A percentile compares a stretch with the other conserved stretches of the same genome.
These are phyloP conservation scores for Cuniculus paca DNA, from an alignment of 2,797 vertebrate genomes.

Conservation along the genomic window DNA sequence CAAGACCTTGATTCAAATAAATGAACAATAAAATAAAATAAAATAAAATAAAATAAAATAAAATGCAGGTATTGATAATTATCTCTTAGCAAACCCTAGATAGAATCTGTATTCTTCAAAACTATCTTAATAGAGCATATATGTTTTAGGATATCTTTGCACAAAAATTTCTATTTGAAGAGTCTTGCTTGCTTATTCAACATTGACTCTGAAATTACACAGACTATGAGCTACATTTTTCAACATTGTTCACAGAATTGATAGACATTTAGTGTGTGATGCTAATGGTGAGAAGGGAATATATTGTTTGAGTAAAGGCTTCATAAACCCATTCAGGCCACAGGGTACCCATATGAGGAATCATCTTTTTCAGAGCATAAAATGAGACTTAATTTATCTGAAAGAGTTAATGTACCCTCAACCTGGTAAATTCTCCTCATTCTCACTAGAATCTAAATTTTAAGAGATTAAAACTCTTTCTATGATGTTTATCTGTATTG, in stretches of 20 bases:
- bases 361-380: slow-evolving; percentile 69
- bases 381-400: slow-evolving; percentile 57
- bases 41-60: background rate
- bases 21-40: background rate
- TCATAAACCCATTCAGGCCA: slow-evolving; percentile 33
- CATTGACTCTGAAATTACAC: slow-evolving; percentile 53
- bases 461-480: slow-evolving; percentile 42
- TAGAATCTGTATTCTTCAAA: slow-evolving; percentile 71
- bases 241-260: slow-evolving; percentile 50
- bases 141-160: slow-evolving; percentile 17
- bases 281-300: slow-evolving; percentile 55
- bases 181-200: slow-evolving; percentile 60
- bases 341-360: slow-evolving; percentile 41
- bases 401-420: slow-evolving; percentile 68
- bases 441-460: slow-evolving; percentile 50
- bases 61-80: slow-evolving; percentile 52
- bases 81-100: slow-evolving; percentile 16
- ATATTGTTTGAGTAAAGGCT: slow-evolving; percentile 46
- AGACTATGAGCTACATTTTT: slow-evolving; percentile 57
- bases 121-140: slow-evolving; percentile 23
- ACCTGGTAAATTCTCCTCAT: slow-evolving; percentile 49
- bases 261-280: slow-evolving; percentile 33
- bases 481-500: slow-evolving; percentile 7
- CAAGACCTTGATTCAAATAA: background rate
- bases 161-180: slow-evolving; percentile 61